Conservation (phyloP, 2,888 invertebrate genomes). For the Escarpia spicata region DNA sequence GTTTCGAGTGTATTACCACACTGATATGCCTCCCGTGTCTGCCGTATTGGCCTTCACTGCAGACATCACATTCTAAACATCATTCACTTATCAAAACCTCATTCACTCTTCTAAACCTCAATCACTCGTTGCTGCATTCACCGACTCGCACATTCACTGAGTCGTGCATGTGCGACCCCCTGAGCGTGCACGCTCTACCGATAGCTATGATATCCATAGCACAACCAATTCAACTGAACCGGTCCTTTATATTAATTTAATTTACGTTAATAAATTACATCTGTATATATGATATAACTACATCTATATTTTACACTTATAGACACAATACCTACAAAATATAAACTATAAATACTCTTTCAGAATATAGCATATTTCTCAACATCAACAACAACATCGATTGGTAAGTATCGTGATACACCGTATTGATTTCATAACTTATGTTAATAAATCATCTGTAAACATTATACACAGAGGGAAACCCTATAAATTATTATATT, state of each 20-base stretch:
- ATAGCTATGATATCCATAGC: neutral
- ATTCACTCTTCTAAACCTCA: neutral
- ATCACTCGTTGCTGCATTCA: neutral
- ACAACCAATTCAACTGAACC: neutral
- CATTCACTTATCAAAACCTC: neutral
- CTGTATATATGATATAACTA: no score
- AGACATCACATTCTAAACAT: neutral
- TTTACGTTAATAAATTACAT: no score
- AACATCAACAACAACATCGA: neutral
- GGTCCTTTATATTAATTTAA: no score
- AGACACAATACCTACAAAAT: no score
- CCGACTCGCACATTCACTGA: neutral
- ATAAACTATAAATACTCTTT: neutral
- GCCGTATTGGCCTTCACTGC: neutral
- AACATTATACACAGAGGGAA: neutral
- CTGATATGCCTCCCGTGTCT: neutral
- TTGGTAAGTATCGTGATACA: neutral
- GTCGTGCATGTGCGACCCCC: neutral
- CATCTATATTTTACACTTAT: no score
- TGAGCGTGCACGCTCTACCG: neutral
- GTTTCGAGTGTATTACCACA: conserved; percentile 13
- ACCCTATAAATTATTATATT: neutral
- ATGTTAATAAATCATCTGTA: neutral
- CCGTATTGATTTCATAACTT: neutral
- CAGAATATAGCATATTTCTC: neutral